These are phyloP conservation scores for Capitulum mitella DNA, from an alignment of 2,888 invertebrate genomes.

Conservation along the genomic window DNA sequence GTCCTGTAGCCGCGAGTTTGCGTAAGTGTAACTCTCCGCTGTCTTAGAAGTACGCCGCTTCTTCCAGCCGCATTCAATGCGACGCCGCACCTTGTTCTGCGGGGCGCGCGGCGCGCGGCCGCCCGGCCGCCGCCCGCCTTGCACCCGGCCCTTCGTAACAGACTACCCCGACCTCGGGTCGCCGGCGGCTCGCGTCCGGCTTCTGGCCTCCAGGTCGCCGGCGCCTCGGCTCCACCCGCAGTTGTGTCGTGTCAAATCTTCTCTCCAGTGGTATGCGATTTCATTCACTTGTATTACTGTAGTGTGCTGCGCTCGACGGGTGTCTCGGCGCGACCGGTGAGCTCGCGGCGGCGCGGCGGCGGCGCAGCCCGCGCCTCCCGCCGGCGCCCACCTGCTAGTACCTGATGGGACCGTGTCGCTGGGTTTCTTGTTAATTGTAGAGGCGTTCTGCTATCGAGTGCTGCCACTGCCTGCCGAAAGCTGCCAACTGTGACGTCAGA, in stretches of 20 bases:
- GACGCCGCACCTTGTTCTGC: neutral
- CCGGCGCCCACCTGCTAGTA: neutral
- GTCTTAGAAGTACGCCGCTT: neutral
- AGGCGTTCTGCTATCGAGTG: neutral
- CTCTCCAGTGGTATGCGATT: neutral
- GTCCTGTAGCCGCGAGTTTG: neutral
- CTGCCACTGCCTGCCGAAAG: constrained; percentile 22
- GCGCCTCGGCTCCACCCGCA: neutral
- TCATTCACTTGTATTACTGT: neutral
- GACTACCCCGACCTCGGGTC: neutral
- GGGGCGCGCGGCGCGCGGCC: neutral
- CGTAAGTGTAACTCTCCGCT: neutral
- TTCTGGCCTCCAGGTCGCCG: no score
- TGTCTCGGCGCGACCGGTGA: neutral
- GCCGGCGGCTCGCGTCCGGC: no score
- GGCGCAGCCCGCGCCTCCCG: neutral
- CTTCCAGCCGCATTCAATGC: neutral
- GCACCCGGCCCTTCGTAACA: neutral
- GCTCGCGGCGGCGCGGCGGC: neutral
- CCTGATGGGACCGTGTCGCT: constrained; percentile 22
- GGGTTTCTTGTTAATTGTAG: constrained; percentile 24
- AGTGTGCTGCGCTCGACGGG: neutral
- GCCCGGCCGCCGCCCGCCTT: neutral
- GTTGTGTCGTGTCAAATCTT: constrained; percentile 12
- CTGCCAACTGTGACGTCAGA: neutral